Evolutionary conservation across 2,113 vertebrate species (phyloP).

Genomic region (Circaetus gallicus): DNA sequence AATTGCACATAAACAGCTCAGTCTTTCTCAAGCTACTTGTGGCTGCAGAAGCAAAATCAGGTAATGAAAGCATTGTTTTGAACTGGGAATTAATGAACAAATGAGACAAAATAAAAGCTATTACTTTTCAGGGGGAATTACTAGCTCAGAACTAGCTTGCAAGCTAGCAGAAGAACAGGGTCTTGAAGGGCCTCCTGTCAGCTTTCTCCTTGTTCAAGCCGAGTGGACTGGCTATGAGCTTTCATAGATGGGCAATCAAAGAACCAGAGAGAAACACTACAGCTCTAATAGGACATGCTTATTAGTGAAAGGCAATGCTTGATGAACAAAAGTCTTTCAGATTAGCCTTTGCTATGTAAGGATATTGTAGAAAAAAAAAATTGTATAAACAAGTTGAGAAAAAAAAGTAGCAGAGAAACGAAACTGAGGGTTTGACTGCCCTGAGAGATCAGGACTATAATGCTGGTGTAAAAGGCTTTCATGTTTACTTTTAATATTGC

Average conservation of each 20-base stretch:
- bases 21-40: constrained; percentile 32
- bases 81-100: neutral
- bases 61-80: neutral
- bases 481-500: neutral
- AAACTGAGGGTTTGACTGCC: neutral
- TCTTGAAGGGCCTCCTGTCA: neutral
- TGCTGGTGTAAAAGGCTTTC: neutral
- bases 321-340: neutral
- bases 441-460: neutral
- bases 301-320: neutral
- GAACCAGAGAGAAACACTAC: neutral
- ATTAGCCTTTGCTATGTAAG: neutral
- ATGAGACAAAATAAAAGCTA: neutral
- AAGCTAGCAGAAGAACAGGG: neutral
- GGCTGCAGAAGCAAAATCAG: neutral
- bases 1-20: constrained; percentile 16
- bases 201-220: neutral
- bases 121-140: neutral
- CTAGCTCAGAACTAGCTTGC: neutral
- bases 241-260: neutral
- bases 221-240: neutral
- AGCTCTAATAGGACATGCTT: neutral
- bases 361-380: neutral
- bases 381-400: neutral
- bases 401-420: neutral